These are phyloP conservation scores for Neodiprion virginianus DNA, from an alignment of 1,140 invertebrate genomes.

Conservation along the genomic window DNA sequence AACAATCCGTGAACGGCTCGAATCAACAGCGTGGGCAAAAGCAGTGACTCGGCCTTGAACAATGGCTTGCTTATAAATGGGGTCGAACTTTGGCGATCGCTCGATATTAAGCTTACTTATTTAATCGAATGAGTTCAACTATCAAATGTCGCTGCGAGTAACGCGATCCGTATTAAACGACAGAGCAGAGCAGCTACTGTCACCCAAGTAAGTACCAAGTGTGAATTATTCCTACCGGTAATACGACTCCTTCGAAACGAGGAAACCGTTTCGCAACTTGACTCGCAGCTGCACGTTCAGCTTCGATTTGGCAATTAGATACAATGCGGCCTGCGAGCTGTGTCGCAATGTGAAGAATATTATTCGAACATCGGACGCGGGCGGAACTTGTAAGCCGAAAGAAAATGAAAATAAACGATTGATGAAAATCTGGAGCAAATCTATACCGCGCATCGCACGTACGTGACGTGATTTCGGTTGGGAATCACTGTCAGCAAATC, in stretches of 20 bases:
- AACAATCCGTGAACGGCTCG: neutral
- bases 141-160: neutral
- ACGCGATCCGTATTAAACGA: neutral
- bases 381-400: too few relatives aligned
- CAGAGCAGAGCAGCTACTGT: neutral
- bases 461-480: neutral
- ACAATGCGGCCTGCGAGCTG: too few relatives aligned
- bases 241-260: neutral
- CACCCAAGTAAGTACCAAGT: neutral
- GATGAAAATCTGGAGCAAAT: too few relatives aligned
- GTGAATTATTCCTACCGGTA: neutral
- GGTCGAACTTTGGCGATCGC: neutral
- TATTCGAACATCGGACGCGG: too few relatives aligned
- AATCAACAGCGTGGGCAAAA: neutral
- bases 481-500: conserved; percentile 5
- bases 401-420: too few relatives aligned
- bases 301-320: too few relatives aligned
- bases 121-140: neutral
- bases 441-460: too few relatives aligned
- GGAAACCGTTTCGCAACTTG: too few relatives aligned
- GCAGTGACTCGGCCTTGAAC: neutral
- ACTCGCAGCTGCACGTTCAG: too few relatives aligned
- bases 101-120: neutral
- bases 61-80: neutral
- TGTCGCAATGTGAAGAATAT: too few relatives aligned